Percentiles rank a stretch among this genome's conserved stretches.
Conservation (phyloP, 1,140 invertebrate genomes). For the Stratiolaelaps scimitus region DNA sequence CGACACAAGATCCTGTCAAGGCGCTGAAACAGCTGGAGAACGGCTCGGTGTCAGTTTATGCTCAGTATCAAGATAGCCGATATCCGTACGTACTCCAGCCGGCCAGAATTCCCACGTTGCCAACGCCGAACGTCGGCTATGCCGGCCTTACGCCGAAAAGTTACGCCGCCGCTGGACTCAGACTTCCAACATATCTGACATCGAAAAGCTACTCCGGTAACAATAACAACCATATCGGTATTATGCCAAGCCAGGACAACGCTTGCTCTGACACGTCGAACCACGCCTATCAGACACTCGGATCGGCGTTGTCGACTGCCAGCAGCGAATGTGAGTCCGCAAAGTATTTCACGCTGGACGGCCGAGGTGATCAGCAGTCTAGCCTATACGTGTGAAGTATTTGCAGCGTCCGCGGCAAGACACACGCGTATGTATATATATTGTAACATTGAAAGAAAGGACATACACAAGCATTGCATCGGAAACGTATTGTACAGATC, state of each 20-base stretch:
- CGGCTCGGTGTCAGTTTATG: conserved; percentile 7
- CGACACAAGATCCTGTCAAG: conserved; percentile 5
- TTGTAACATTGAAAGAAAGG: no score
- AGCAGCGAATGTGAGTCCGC: conserved; percentile 19
- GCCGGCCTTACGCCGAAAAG: conserved; percentile 16
- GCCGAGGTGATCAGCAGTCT: conserved; percentile 9
- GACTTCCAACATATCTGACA: no score
- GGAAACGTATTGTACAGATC: background rate
- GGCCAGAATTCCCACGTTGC: background rate
- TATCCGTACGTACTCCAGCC: conserved; percentile 17
- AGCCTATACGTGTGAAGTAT: conserved; percentile 13
- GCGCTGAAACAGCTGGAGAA: conserved; percentile 16
- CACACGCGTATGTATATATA: no score
- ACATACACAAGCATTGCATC: no score
- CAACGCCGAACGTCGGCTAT: conserved; percentile 5
- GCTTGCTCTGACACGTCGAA: background rate
- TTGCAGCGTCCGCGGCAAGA: no score
- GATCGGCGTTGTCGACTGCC: conserved; percentile 3
- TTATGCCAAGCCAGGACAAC: no score
- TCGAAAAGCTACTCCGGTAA: no score
- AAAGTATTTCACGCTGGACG: conserved; percentile 22
- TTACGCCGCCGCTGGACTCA: background rate
- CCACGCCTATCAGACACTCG: conserved; percentile 16
- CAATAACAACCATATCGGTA: no score
- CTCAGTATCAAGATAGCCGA: conserved; percentile 11